phyloP scores from a whole-genome alignment of 2,113 vertebrate species.

The Corapipo altera region DNA sequence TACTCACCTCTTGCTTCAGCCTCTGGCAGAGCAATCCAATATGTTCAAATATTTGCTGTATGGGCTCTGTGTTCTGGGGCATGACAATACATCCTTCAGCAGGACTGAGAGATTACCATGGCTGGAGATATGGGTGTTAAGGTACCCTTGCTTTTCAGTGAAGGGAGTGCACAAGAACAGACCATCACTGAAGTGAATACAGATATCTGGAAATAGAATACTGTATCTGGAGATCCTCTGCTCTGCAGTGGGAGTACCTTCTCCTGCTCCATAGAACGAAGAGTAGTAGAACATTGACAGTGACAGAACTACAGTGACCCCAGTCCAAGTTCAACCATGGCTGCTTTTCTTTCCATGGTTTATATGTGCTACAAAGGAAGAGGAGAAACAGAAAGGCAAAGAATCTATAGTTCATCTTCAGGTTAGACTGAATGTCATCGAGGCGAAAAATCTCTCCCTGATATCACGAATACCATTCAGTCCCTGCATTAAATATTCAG shows the following conservation, averaged over 20 bases:
- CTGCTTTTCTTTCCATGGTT: neutral
- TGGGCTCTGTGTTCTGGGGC: neutral
- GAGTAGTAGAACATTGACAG: neutral
- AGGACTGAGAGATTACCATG: neutral
- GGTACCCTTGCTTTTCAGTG: neutral
- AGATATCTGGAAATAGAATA: neutral
- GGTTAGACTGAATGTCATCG: neutral
- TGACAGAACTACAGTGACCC: neutral
- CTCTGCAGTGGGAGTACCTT: neutral
- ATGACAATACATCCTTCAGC: neutral
- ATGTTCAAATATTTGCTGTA: neutral
- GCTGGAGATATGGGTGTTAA: neutral
- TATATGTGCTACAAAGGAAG: neutral
- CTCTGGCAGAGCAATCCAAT: neutral
- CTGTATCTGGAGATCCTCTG: accelerated
- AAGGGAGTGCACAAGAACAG: neutral
- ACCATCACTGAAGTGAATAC: neutral
- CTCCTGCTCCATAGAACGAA: neutral
- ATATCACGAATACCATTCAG: neutral
- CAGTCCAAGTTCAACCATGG: neutral
- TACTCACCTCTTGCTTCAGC: neutral
- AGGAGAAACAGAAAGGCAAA: neutral
- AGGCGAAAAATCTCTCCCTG: neutral
- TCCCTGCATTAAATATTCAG: neutral
- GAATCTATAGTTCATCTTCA: neutral